phyloP scores from a whole-genome alignment of 2,797 vertebrate genomes.

The Simalia tracyae region DNA sequence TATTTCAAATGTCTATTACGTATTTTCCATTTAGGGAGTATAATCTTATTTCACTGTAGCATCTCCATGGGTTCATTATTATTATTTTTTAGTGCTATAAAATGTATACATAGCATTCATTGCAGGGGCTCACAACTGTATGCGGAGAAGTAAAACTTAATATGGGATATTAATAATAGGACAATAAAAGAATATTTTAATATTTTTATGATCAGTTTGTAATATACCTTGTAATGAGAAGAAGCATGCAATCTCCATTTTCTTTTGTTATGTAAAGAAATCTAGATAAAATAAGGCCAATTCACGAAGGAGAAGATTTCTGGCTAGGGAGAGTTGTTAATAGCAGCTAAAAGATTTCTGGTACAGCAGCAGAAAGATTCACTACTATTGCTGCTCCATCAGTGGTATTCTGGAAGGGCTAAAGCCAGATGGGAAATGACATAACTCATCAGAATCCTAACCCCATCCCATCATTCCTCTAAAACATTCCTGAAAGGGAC shows the following conservation, averaged over 20 bases:
- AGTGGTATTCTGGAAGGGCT: not conserved
- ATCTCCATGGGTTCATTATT: conserved; percentile 7
- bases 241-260: conserved; percentile 2
- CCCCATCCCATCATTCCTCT: not conserved
- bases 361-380: not conserved
- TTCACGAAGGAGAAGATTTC: not conserved
- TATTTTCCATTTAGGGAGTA: conserved; percentile 28
- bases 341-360: not conserved
- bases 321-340: not conserved
- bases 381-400: not conserved
- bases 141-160: not conserved
- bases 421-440: not conserved
- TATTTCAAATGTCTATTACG: conserved; percentile 51
- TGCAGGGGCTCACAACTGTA: conserved; percentile 13
- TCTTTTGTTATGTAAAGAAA: not conserved
- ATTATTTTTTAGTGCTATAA: not conserved
- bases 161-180: conserved; percentile 21
- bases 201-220: conserved; percentile 4
- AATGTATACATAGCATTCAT: not conserved
- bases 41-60: conserved; percentile 25
- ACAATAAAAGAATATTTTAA: conserved; percentile 38
- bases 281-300: not conserved
- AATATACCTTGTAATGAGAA: conserved; percentile 5
- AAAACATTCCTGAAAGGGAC: not conserved
- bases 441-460: not conserved